Base-by-base conservation (phyloP, 2,888 invertebrate species). In the Agrochola macilenta region DNA sequence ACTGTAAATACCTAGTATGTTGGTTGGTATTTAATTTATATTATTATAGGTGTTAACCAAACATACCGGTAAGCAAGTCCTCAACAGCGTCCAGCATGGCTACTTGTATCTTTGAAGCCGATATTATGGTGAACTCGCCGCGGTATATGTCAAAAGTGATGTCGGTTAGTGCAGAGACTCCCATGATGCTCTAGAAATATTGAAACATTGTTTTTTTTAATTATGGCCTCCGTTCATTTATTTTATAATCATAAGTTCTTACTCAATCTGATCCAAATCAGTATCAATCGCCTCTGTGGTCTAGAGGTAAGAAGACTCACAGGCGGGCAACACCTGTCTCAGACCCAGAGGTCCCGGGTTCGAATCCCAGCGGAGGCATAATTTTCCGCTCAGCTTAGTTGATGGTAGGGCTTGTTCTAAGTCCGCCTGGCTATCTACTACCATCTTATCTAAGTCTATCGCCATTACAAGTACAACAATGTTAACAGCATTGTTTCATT, bases 111-210 rank as follows among this genome's bases (percentile, higher is more conserved):
- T 92, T 89, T 58, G 95, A 93, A 0, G 92, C 86, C 49, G 92
- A 93, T 0, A 96, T 46, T 85, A 93, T 90, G 0, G 94, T 94
- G 76, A 91, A 95, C 82, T 96, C 96, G 0, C 94, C 93, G 3
- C 96, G 93, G 78, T 95, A 96, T 7, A 96, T 92, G 76, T 96
- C 95, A 54, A 96, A 87, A 0, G 94, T 94, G 0, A 95, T 60
- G 20, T 95, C 87, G 7, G 83, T 89, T 9, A 96, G 70, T 0
- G 95, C 82, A 0, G 88, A 82, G 0, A 83, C 86, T 0, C 91
- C 91, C 96, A 96, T 95, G 35, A 94, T 92, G 54, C 87, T 93
- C 96, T 96, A 84, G 35, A 87, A 89, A 57, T 54, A 23, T 54
- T 35, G 0, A 26, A 43, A 52, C 23, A 5, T 5, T 23, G 9